A percentile compares a stretch with the other conserved stretches of the same genome.
Evolutionary conservation across 92 coral and sea anemone genomes (phyloP).

Genomic region (Meandrina meandrites): DNA sequence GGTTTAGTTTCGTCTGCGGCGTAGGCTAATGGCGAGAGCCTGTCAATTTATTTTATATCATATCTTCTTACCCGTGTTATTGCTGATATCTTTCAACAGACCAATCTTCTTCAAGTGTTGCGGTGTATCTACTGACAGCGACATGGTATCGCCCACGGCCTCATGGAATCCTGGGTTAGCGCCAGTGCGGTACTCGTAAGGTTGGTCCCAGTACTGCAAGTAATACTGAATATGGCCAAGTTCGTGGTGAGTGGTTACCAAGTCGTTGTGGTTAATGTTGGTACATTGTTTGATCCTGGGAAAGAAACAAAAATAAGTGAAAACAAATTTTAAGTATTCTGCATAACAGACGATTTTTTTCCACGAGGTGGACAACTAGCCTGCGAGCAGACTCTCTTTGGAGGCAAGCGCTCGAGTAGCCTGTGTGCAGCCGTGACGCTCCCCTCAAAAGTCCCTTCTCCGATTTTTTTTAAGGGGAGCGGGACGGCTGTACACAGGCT

Average conservation of each 20-base stretch:
- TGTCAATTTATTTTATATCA: neutral
- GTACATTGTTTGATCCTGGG: constrained; percentile 81
- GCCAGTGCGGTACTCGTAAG: constrained; percentile 80
- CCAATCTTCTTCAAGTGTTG: constrained; percentile 72
- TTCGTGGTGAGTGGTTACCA: constrained; percentile 83
- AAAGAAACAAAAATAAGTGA: neutral
- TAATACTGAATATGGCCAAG: constrained; percentile 91
- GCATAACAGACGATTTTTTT: no score
- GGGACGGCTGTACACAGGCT: no score
- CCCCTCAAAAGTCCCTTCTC: no score
- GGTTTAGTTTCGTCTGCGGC: no score
- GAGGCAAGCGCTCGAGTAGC: no score
- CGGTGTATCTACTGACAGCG: constrained; percentile 87
- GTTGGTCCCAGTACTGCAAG: constrained; percentile 82
- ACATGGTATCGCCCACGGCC: constrained; percentile 84
- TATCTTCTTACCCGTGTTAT: constrained; percentile 58
- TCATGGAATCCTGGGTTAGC: constrained; percentile 64
- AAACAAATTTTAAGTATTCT: neutral
- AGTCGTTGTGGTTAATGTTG: constrained; percentile 63
- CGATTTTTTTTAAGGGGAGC: no score
- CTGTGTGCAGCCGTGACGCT: no score
- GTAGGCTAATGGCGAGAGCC: neutral
- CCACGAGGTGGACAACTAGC: no score
- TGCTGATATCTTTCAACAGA: constrained; percentile 52
- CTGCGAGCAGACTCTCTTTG: no score